Conservation (phyloP, 2,113 vertebrate genomes). For the Haemorhous mexicanus region DNA sequence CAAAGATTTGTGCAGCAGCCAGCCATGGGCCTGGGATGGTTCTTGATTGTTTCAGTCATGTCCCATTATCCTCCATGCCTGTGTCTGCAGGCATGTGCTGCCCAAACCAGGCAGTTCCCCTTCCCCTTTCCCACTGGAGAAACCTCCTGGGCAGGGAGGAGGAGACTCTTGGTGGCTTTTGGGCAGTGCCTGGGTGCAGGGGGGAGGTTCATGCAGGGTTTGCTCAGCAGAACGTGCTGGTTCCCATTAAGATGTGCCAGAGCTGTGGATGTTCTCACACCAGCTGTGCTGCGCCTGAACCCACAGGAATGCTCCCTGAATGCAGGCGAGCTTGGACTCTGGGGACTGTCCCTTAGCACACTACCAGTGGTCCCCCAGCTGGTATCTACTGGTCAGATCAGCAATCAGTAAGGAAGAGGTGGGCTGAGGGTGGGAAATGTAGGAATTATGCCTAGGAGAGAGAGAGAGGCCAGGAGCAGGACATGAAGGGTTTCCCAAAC, state of each 20-base stretch:
- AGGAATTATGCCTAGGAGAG: background rate
- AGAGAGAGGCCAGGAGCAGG: background rate
- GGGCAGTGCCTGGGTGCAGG: background rate
- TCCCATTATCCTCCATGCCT: background rate
- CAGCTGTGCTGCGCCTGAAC: background rate
- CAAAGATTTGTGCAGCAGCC: slow-evolving; percentile 22
- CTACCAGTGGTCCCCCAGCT: background rate
- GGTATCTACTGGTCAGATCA: background rate
- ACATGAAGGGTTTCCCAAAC: background rate
- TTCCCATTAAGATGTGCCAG: background rate
- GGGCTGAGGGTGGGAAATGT: background rate
- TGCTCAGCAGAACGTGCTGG: fast-evolving
- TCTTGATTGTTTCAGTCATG: background rate
- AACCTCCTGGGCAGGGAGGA: background rate
- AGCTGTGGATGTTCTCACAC: background rate
- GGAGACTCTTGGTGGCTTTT: background rate
- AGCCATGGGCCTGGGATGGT: background rate
- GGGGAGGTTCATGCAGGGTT: fast-evolving
- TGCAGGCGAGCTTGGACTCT: background rate
- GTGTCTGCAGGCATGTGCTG: background rate
- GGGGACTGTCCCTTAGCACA: background rate
- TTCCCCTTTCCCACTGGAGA: background rate
- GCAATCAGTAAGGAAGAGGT: background rate
- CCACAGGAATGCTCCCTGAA: background rate
- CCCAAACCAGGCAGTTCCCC: background rate